These are phyloP conservation scores for Pammene fasciana DNA, from an alignment of 2,888 invertebrate species.

Conservation along the genomic window DNA sequence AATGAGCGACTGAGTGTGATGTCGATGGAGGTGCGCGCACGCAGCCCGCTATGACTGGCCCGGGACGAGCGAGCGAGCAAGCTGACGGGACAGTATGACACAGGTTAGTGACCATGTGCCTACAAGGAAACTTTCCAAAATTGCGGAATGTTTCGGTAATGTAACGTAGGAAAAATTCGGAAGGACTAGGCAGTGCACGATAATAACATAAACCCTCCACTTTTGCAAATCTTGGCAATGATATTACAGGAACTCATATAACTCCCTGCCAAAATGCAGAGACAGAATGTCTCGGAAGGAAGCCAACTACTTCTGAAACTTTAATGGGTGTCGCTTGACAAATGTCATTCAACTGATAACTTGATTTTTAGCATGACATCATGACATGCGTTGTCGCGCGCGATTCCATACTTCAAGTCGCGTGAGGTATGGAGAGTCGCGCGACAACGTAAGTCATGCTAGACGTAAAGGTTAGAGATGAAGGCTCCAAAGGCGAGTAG, in stretches of 20 bases:
- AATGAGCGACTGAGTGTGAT: neutral
- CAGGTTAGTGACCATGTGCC: constrained; percentile 60
- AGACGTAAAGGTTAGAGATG: neutral
- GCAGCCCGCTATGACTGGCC: constrained; percentile 62
- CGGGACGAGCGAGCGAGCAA: constrained; percentile 48
- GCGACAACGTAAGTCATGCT: too few species aligned
- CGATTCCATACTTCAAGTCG: too few species aligned
- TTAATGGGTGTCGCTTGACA: constrained; percentile 17
- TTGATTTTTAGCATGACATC: too few species aligned
- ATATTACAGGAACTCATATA: constrained; percentile 43
- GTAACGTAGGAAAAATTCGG: too few species aligned
- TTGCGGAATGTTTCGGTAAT: too few species aligned
- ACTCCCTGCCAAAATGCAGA: constrained; percentile 25
- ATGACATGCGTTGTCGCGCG: too few species aligned
- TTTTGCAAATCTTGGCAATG: constrained; percentile 1
- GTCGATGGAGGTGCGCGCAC: constrained; percentile 48
- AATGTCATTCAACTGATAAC: constrained; percentile 8
- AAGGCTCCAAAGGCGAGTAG: neutral
- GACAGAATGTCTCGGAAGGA: constrained; percentile 56
- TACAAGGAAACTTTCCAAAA: too few species aligned
- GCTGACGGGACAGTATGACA: constrained; percentile 69
- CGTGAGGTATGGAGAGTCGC: too few species aligned
- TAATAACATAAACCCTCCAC: too few species aligned
- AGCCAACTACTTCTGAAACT: constrained; percentile 53
- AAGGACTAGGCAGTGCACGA: neutral